Conservation (phyloP, 2,888 invertebrate species). For the Magallana nippona region DNA sequence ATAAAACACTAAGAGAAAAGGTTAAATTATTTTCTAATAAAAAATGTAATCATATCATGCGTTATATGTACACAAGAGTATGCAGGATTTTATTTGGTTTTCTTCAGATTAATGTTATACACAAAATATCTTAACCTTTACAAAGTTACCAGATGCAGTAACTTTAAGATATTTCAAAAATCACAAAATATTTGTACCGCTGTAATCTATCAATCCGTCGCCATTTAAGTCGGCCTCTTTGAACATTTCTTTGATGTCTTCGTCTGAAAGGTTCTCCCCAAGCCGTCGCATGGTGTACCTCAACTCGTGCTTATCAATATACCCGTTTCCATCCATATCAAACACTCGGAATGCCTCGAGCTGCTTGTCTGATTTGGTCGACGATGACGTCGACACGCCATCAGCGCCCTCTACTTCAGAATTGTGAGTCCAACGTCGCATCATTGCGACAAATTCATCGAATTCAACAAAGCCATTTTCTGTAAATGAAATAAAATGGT, state of each 20-base stretch:
- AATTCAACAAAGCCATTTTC: conserved; percentile 77
- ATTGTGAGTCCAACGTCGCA: conserved; percentile 69
- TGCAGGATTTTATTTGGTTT: no score
- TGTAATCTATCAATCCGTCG: conserved; percentile 78
- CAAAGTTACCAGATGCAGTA: no score
- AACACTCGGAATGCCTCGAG: conserved; percentile 72
- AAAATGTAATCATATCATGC: no score
- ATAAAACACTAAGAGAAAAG: no score
- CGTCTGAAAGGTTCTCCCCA: conserved; percentile 76
- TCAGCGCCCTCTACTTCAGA: conserved; percentile 50
- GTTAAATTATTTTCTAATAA: no score
- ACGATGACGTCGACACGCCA: conserved; percentile 44
- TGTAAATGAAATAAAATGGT: conserved; percentile 51
- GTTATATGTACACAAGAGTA: no score
- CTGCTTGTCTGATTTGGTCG: conserved; percentile 54
- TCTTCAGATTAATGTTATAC: no score
- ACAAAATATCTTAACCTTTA: no score
- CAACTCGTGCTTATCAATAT: conserved; percentile 77
- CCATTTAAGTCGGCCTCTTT: conserved; percentile 77
- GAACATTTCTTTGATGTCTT: conserved; percentile 78
- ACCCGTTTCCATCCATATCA: conserved; percentile 77
- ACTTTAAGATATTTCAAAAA: not conserved
- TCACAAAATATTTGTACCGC: conserved; percentile 65
- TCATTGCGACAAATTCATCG: conserved; percentile 76
- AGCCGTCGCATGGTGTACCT: conserved; percentile 76